Percentiles rank a stretch among this genome's conserved stretches.
These are phyloP conservation scores for Sclerodermus sp. DNA, from an alignment of 2,888 invertebrate genomes.

Conservation along the genomic window DNA sequence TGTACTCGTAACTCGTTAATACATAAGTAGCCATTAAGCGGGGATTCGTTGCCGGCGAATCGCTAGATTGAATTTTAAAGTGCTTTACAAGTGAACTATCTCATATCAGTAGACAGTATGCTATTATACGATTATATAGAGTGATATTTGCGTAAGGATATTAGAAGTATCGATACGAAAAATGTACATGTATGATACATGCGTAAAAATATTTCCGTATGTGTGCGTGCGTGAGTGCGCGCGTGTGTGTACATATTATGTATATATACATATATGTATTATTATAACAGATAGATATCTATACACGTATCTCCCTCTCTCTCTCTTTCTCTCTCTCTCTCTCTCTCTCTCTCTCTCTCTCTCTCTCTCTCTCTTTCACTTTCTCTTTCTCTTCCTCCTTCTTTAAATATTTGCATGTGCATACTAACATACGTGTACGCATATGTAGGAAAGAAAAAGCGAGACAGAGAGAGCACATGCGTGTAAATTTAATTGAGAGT, in stretches of 20 bases:
- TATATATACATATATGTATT: conserved; percentile 1
- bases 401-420: too few relatives aligned
- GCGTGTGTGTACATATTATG: too few relatives aligned
- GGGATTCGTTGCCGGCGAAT: conserved; percentile 21
- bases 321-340: too few relatives aligned
- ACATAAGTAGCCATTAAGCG: conserved; percentile 19
- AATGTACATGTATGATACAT: too few relatives aligned
- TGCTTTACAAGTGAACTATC: conserved; percentile 56
- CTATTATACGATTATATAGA: conserved; percentile 33
- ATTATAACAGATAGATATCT: conserved; percentile 18
- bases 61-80: conserved; percentile 53
- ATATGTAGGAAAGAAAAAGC: conserved; percentile 17
- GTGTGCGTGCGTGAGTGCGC: too few relatives aligned
- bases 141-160: conserved; percentile 23
- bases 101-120: conserved; percentile 54
- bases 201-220: too few relatives aligned
- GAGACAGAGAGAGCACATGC: neutral
- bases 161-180: conserved; percentile 5
- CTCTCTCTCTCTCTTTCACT: too few relatives aligned
- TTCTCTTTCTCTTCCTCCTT: too few relatives aligned
- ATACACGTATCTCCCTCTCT: too few relatives aligned
- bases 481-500: too few relatives aligned
- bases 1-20: conserved; percentile 22
- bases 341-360: too few relatives aligned
- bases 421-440: conserved; percentile 15